Conservation (phyloP, 1,140 invertebrate genomes). For the Pseudomyrmex flavicornis region DNA sequence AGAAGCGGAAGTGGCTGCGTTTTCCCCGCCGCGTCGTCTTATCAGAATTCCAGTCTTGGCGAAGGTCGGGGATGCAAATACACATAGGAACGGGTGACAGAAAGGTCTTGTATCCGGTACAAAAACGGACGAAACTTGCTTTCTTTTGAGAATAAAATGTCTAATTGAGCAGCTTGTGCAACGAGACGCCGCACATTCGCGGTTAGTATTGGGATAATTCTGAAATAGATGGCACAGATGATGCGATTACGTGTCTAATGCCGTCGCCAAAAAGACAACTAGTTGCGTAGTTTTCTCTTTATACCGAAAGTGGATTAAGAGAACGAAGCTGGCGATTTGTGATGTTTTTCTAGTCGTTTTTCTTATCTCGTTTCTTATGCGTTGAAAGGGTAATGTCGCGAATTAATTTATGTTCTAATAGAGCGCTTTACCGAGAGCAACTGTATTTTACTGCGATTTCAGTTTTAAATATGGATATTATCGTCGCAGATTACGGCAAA, state of each 20-base stretch:
- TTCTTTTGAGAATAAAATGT: conserved; percentile 71
- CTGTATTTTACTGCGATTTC: no score
- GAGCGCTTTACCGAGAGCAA: no score
- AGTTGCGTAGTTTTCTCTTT: conserved; percentile 7
- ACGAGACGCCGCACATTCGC: conserved; percentile 39
- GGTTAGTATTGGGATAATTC: conserved; percentile 32
- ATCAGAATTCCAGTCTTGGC: conserved; percentile 81
- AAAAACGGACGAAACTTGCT: conserved; percentile 34
- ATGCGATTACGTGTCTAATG: conserved; percentile 47
- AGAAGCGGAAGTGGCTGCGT: conserved; percentile 81
- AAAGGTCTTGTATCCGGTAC: conserved; percentile 38
- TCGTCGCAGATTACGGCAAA: background rate
- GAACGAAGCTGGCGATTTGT: no score
- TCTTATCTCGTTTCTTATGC: no score
- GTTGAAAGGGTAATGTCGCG: no score
- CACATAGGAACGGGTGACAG: conserved; percentile 2
- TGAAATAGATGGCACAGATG: conserved; percentile 25
- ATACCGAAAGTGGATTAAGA: conserved; percentile 12
- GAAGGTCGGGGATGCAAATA: conserved; percentile 37
- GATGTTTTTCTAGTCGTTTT: no score
- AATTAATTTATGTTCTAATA: no score
- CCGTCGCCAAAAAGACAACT: background rate
- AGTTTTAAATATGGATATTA: background rate
- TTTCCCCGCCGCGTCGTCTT: conserved; percentile 72
- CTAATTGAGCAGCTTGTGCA: conserved; percentile 76